Evolutionary conservation across 64 coral and sea anemone species (phyloP).

Genomic region (Dendronephthya gigantea): DNA sequence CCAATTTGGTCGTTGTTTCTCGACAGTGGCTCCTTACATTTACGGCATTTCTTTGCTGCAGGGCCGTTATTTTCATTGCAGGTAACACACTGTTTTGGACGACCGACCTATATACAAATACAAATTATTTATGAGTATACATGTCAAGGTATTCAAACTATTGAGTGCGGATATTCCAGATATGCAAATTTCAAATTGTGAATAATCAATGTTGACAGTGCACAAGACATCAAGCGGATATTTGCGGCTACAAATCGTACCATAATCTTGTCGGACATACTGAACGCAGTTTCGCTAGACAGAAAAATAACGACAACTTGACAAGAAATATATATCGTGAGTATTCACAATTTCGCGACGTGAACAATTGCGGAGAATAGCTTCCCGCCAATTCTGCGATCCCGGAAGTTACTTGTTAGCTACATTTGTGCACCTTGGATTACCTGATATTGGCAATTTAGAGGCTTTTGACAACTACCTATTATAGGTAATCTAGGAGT

Average conservation of each 20-base stretch:
- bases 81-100: background rate
- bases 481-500: no score
- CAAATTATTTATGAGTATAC: no score
- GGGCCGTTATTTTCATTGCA: background rate
- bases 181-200: slow-evolving; percentile 13
- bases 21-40: background rate
- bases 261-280: background rate
- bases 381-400: background rate
- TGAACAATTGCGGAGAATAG: background rate
- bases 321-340: background rate
- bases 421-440: background rate
- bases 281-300: background rate
- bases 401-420: no score
- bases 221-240: background rate
- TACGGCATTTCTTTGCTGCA: slow-evolving; percentile 11
- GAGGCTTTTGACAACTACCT: no score
- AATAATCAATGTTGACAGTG: background rate
- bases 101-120: background rate
- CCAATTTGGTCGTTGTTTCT: background rate
- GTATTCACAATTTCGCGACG: no score
- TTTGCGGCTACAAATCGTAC: background rate
- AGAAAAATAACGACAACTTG: background rate
- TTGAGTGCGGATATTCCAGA: background rate
- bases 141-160: background rate
- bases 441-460: background rate